Evolutionary conservation across 92 coral and sea anemone species (phyloP), one percentile per base, ranked within the genome.

Genomic region (Nematostella vectensis): DNA sequence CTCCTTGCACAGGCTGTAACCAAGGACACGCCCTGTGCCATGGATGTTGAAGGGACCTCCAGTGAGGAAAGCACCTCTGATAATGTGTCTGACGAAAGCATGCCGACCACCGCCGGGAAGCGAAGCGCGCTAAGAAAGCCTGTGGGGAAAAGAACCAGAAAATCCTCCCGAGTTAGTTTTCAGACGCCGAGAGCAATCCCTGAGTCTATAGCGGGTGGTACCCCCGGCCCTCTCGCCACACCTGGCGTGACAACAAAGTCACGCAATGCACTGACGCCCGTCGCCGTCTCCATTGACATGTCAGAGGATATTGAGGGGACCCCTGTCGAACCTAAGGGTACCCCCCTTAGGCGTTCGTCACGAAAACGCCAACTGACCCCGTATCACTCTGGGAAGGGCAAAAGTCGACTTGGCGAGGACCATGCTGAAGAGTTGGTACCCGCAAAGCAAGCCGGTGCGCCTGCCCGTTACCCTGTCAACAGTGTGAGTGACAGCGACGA

Each of bases 151-250:
- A 50, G 45, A 36, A 48, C 57, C 11, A 50, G 71, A 21, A 65
- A 65, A 29, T 65, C 62, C 26, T 31, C 58, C 1, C 61, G 50
- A 16, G 71, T 65, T 3, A 51, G 40, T 31, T 65, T 65, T 22
- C 62, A 65, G 50, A 53, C 71, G n/a, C 71, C 71, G 11, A 42
- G 21, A 42, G 18, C 71, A 1, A 4, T 27, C 44, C 51, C 61
- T 9, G 31, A 39, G 1, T 65, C 71, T 25, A 54, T 53, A 0
- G 71, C 71, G 11, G 62, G 71, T 8, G 71, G 62, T 25, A 65
- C 71, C 40, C 55, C 71, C 25, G 71, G 71, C 38, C 0, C 71
- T 6, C 33, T 65, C 47, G 54, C 43, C 23, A 65, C 71, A 29
- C 62, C 71, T 4, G 55, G 54, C 17, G 28, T 27, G 18, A 52